phyloP scores from a whole-genome alignment of 37 sponge, comb jelly and placozoan genomes.

The Axinella damicornis region DNA sequence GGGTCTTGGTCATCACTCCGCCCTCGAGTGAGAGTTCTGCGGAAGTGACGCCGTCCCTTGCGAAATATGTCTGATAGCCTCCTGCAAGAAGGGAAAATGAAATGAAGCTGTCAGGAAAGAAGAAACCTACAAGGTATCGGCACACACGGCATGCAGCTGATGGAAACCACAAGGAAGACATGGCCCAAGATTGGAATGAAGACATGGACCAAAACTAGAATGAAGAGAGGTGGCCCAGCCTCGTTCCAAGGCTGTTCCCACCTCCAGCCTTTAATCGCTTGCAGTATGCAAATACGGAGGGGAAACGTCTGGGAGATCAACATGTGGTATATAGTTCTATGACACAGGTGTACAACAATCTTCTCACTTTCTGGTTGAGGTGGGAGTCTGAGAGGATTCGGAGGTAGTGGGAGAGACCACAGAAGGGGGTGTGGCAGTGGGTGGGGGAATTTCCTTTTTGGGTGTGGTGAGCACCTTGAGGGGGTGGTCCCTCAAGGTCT shows the following conservation, averaged over 20 bases:
- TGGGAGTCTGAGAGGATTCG: constrained; percentile 12
- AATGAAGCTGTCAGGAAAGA: not conserved
- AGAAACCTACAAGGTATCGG: not conserved
- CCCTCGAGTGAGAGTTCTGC: constrained; percentile 52
- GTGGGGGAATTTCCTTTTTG: constrained; percentile 30
- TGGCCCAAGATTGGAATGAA: no score
- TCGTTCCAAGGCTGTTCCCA: no score
- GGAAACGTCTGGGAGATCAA: no score
- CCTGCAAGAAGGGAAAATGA: constrained; percentile 17
- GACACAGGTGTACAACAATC: not conserved
- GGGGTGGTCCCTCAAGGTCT: constrained; percentile 41
- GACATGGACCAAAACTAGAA: no score
- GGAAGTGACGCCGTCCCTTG: constrained; percentile 63
- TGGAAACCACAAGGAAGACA: no score
- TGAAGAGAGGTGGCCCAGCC: no score
- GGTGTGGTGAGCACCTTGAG: constrained; percentile 64
- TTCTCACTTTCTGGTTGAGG: constrained; percentile 42
- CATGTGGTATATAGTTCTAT: no score
- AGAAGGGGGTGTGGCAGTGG: not conserved
- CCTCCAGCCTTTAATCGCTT: no score
- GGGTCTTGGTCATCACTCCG: constrained; percentile 56
- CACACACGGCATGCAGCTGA: no score
- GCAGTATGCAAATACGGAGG: no score
- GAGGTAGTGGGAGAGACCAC: not conserved
- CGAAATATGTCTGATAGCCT: constrained; percentile 72